Evolutionary conservation across 2,113 vertebrate genomes (phyloP).

Genomic region (Vulpes lagopus): DNA sequence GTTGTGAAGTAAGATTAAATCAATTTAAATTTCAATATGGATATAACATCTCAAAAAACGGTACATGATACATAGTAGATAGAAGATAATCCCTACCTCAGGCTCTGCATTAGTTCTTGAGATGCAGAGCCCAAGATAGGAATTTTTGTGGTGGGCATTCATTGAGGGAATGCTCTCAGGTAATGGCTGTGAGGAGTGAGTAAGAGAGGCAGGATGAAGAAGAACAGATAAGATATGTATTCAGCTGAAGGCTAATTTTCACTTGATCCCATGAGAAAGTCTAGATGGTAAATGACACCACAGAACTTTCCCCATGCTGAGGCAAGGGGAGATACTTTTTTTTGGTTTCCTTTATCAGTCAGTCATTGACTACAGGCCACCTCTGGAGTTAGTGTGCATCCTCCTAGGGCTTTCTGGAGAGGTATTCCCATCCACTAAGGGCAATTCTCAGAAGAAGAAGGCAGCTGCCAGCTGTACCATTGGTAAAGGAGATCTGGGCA

Average conservation of each 20-base stretch:
- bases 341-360: not conserved
- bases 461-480: not conserved
- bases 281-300: not conserved
- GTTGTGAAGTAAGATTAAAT: slow-evolving; percentile 27
- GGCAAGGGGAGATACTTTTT: not conserved
- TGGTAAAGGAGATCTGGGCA: not conserved
- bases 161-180: not conserved
- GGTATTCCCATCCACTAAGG: not conserved
- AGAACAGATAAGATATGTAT: not conserved
- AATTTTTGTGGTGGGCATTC: not conserved
- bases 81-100: not conserved
- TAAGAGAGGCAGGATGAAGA: not conserved
- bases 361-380: too few relatives aligned
- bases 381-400: not conserved
- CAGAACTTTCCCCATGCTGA: not conserved
- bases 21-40: slow-evolving; percentile 9
- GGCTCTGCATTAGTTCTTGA: not conserved
- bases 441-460: not conserved
- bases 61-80: not conserved
- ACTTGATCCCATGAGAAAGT: not conserved
- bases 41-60: not conserved
- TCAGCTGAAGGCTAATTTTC: not conserved
- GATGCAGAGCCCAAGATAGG: not conserved
- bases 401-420: not conserved
- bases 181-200: not conserved